Conservation (phyloP, 2,888 invertebrate species). For the Oeneis ivallda region DNA sequence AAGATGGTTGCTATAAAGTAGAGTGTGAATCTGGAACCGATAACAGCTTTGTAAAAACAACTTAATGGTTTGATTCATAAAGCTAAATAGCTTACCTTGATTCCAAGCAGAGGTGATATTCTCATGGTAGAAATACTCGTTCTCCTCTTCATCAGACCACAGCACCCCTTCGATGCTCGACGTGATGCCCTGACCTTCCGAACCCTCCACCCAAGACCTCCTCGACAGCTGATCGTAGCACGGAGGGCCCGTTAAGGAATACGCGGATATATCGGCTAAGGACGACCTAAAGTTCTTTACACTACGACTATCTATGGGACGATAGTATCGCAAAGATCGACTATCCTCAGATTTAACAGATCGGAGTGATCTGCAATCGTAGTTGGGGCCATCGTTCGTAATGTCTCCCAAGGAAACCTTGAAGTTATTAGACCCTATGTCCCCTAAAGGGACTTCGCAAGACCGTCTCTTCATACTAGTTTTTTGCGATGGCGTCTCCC, state of each 20-base stretch:
- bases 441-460: slow-evolving; percentile 75
- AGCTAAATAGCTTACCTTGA: slow-evolving; percentile 65
- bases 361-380: slow-evolving; percentile 66
- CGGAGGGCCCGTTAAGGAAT: slow-evolving; percentile 64
- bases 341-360: slow-evolving; percentile 69
- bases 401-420: slow-evolving; percentile 75
- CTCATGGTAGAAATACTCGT: slow-evolving; percentile 77
- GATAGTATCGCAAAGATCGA: slow-evolving; percentile 60
- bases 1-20: no score
- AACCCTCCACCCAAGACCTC: slow-evolving; percentile 69
- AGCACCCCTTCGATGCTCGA: slow-evolving; percentile 79
- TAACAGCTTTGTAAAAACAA: no score
- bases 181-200: slow-evolving; percentile 65
- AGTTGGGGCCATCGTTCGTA: slow-evolving; percentile 61
- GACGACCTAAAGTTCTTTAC: slow-evolving; percentile 75
- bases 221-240: slow-evolving; percentile 75
- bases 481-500: slow-evolving; percentile 73
- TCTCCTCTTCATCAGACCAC: slow-evolving; percentile 80
- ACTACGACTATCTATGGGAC: slow-evolving; percentile 73
- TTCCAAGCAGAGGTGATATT: slow-evolving; percentile 76
- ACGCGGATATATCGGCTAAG: slow-evolving; percentile 62
- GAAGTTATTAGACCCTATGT: slow-evolving; percentile 72
- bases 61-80: no score
- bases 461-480: slow-evolving; percentile 75
- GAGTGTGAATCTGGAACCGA: no score